Percentiles rank a stretch among this genome's conserved stretches.
Conservation (phyloP, 2,797 vertebrate species). For the Crenuchus spilurus region DNA sequence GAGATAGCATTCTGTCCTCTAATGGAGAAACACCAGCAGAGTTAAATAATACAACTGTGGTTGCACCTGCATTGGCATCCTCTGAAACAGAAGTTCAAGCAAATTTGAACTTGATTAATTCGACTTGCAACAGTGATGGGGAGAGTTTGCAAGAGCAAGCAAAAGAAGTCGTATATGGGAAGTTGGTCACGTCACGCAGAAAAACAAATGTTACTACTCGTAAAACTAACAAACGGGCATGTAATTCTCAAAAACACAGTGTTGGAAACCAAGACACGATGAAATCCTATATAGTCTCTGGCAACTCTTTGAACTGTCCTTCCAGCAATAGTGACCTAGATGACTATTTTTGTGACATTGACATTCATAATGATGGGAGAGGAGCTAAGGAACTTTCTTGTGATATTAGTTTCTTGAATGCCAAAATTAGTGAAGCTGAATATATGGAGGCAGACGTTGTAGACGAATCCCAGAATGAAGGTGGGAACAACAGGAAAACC, state of each 20-base stretch:
- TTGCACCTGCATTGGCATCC: not conserved
- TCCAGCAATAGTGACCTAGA: constrained; percentile 44
- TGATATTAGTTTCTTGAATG: not conserved
- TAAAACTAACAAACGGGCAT: constrained; percentile 48
- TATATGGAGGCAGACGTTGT: constrained; percentile 12
- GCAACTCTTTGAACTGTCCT: constrained; percentile 9
- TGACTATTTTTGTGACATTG: constrained; percentile 63
- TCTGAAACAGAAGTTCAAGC: not conserved
- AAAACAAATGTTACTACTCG: constrained; percentile 57
- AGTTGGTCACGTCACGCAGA: constrained; percentile 28
- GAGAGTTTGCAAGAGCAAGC: constrained; percentile 4
- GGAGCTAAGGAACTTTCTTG: constrained; percentile 1
- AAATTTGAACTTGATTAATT: too few species aligned
- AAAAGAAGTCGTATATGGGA: not conserved
- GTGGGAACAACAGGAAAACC: constrained; percentile 43
- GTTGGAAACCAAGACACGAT: constrained; percentile 40
- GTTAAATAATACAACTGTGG: not conserved
- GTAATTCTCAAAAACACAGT: constrained; percentile 40
- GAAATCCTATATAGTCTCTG: constrained; percentile 29
- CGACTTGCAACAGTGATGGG: constrained; percentile 3
- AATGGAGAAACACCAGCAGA: not conserved
- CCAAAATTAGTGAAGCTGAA: constrained; percentile 33
- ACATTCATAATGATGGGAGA: constrained; percentile 12
- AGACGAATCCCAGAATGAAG: not conserved
- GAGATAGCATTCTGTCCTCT: constrained; percentile 3